Evolutionary conservation across 2,113 vertebrate genomes (phyloP).

Genomic region (Puffinus mauretanicus): DNA sequence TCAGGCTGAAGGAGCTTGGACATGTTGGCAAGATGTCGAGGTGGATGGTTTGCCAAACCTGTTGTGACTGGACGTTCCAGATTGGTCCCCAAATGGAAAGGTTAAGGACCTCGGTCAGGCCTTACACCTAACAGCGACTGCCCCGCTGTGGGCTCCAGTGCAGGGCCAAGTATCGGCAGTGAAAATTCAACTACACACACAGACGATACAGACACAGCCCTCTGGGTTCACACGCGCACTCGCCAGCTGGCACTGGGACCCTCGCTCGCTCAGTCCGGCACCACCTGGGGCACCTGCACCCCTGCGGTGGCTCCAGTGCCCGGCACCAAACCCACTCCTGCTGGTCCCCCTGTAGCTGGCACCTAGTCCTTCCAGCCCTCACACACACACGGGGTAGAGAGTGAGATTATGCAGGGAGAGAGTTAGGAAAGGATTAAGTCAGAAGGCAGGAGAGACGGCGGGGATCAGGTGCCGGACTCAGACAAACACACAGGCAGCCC

Average conservation of each 20-base stretch:
- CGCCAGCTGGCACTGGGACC: accelerated
- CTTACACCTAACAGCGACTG: neutral
- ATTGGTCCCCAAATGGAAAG: neutral
- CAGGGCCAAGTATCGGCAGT: neutral
- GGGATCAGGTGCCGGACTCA: neutral
- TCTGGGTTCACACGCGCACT: neutral
- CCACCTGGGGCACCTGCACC: neutral
- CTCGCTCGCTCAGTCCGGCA: neutral
- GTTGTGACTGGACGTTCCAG: neutral
- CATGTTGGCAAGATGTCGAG: neutral
- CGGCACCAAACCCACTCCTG: neutral
- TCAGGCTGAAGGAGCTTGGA: neutral
- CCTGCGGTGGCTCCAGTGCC: neutral
- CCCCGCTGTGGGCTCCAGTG: neutral
- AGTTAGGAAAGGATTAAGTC: neutral
- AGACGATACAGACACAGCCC: neutral
- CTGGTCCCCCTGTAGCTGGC: too few relatives aligned
- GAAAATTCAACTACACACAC: neutral
- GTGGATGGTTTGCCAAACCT: neutral
- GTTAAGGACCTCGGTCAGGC: neutral
- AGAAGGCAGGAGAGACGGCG: neutral
- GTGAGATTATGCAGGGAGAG: neutral
- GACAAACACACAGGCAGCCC: neutral
- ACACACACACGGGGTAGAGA: accelerated
- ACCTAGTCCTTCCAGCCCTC: neutral